Base-by-base conservation (phyloP, 2,888 invertebrate genomes). In the Laspeyria flexula region DNA sequence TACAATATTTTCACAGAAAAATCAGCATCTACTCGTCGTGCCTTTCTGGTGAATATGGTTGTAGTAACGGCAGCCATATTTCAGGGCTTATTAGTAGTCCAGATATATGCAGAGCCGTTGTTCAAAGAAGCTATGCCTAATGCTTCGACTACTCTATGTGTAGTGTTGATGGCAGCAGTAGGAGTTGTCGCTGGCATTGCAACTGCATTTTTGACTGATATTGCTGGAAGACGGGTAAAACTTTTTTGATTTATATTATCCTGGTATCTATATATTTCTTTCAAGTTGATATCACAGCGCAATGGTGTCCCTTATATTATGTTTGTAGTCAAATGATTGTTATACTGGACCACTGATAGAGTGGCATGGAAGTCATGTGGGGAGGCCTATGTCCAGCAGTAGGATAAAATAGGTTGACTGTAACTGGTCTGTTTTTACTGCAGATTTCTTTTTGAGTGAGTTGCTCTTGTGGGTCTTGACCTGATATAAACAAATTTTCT, bases 51-150 rank as follows among this genome's bases (percentile, higher is more conserved):
- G 0, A 60, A 61, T 1, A 23, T 85, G 0, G 59, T 68, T 0
- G 56, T 88, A 1, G 69, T 77, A 47, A 79, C 82, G 0, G 64
- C 80, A 0, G 65, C 79, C 10, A 75, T 84, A 10, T 86, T 86
- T 67, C 87, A 90, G 79, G 90, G 90, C 0, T 47, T 87, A 0
- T 68, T 86, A 0, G 81, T 81, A 0, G 64, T 89, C 0, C 85
- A 87, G 55, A 87, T 89, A 16, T 89, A 86, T 50, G 88, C 88
- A 0, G 81, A 79, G 5, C 86, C 86, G 0, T 46, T 90, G 25
- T 89, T 90, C 53, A 54, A 55, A 0, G 73, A 82, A 39, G 85
- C 85, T 0, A 69, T 86, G 0, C 42, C 37, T 6, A 87, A 87
- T 0, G 69, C 44, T 23, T 85, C 89, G 0, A 42, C 89, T 0